Percentiles rank a stretch among this genome's conserved stretches.
phyloP scores from a whole-genome alignment of 2,797 vertebrate species.

The Gambusia yucatana region DNA sequence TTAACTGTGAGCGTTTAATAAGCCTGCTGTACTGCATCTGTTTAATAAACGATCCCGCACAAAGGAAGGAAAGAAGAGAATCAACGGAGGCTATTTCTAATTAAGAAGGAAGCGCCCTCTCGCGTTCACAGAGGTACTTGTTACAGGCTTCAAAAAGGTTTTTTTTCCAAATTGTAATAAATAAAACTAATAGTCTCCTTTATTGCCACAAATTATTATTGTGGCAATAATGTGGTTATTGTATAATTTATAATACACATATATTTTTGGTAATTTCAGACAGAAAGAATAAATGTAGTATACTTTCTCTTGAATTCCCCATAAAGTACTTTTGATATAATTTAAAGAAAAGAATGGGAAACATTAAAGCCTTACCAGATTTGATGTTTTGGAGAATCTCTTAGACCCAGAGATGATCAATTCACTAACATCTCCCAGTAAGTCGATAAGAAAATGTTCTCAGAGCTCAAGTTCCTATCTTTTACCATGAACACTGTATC shows the following conservation, averaged over 20 bases:
- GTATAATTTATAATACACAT: neutral
- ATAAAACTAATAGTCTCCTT: neutral
- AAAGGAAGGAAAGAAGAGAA: neutral
- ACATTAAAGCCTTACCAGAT: conserved; percentile 55
- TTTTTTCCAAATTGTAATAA: neutral
- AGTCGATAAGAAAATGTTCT: conserved; percentile 68
- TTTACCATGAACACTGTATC: conserved; percentile 60
- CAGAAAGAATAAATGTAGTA: neutral
- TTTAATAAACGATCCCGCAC: conserved; percentile 42
- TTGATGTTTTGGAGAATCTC: conserved; percentile 38
- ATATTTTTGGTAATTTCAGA: neutral
- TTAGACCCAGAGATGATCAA: conserved; percentile 35
- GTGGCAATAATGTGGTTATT: accelerated
- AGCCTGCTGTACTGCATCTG: neutral
- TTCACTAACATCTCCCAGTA: conserved; percentile 53
- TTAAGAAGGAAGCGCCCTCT: conserved; percentile 42
- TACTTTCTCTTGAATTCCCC: neutral
- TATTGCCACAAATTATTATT: neutral
- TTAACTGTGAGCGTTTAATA: neutral
- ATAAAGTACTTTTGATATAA: neutral
- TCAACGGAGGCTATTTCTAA: neutral
- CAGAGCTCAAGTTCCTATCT: conserved; percentile 58
- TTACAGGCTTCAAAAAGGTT: neutral
- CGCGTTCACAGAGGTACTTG: conserved; percentile 9
- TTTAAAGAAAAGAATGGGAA: neutral